Base-by-base conservation (phyloP, 1,140 invertebrate genomes). In the Cotesia glomerata region DNA sequence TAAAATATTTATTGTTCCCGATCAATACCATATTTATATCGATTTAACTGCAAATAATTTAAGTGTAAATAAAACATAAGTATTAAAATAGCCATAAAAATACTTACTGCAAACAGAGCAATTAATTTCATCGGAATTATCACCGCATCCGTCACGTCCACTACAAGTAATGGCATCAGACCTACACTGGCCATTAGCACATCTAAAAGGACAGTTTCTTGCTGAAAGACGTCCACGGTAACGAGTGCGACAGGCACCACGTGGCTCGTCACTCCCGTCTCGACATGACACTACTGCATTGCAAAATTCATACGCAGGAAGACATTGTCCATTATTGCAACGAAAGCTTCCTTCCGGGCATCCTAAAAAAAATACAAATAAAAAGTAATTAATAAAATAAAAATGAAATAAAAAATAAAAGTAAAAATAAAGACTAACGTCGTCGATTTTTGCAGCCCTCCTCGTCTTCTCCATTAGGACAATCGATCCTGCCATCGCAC, bases 281-380 rank as follows among this genome's bases (percentile, higher is more conserved):
- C 90, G 90, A 83, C 95, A 96, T 58, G 93, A 92, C 9, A 94
- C 89, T 56, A 96, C 93, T 0, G 95, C 94, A 84, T 97, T 97
- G 85, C 95, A 97, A 86, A 96, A 96, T 80, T 95, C 93, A 81
- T 95, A 95, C 77, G 94, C 94, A 0, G 95, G 95, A 52, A 96
- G 82, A 79, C 95, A 97, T 77, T 94, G 92, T 3, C 95, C 95
- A 74, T 93, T 93, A 67, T 90, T 90, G 81, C 95, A 97, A 71
- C 92, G 90, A 85, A 95, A 95, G 1, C 94, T 93, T 73, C 94
- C 90, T 51, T 90, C 87, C n/a, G 94, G 94, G 81, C 94, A 95
- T 69, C 76, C 86, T 87, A 64, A 9, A 35, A 9, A 45, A 32
- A 11, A 69, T 18, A 4, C 5, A 16, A 32, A 45, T 35, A 32